Evolutionary conservation across 2,113 vertebrate genomes (phyloP).

Genomic region (Cephalopholis sonnerati): DNA sequence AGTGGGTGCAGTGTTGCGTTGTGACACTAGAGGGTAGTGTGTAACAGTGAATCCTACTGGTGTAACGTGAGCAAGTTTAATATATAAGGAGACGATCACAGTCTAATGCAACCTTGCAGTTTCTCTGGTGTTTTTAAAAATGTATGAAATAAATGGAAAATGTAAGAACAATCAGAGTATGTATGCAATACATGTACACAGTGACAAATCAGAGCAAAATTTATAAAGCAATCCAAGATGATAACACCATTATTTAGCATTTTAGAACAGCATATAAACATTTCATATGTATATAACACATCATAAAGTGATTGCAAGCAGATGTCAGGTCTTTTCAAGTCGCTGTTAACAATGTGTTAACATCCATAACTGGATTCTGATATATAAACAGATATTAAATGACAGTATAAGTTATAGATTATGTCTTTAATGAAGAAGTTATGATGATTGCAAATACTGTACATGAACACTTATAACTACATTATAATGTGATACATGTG

Average conservation of each 20-base stretch:
- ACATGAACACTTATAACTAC: too few species aligned
- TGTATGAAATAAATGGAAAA: neutral
- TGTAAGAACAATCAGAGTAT: too few species aligned
- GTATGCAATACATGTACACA: neutral
- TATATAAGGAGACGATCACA: neutral
- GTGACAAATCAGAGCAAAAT: neutral
- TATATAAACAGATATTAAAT: neutral
- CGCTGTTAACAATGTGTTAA: too few species aligned
- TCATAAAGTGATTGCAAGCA: neutral
- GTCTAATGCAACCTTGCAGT: constrained; percentile 4
- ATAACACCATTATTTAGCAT: neutral
- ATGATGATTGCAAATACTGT: neutral
- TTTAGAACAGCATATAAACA: neutral
- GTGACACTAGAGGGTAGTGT: constrained; percentile 66
- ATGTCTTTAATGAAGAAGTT: too few species aligned
- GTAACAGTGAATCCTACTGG: neutral
- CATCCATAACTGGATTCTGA: neutral
- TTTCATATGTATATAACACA: neutral
- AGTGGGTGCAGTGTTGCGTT: constrained; percentile 10
- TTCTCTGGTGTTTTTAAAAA: neutral
- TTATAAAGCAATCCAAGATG: neutral
- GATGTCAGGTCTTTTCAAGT: neutral
- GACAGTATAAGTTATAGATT: neutral
- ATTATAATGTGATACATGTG: too few species aligned
- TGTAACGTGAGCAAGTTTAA: neutral